Evolutionary conservation across 2,888 invertebrate genomes (phyloP), one percentile per base, ranked within the genome.

Genomic region (Mimas tiliae): DNA sequence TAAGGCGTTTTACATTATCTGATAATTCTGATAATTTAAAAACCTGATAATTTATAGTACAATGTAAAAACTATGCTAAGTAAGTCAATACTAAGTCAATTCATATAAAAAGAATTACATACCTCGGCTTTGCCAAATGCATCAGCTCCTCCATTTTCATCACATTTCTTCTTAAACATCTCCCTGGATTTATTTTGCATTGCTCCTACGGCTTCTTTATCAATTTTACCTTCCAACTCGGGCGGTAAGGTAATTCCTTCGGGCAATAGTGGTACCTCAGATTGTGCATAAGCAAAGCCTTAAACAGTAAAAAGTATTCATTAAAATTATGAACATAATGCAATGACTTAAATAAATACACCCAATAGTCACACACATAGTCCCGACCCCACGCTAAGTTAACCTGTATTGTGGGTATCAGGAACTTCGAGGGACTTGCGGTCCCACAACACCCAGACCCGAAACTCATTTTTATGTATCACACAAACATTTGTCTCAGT

Each of bases 131-230:
- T 89, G 0, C 85, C 87, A 72, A 85, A 96, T 0, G 96, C 95
- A 2, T 94, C 93, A 1, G 89, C 88, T 0, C 94, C 90, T 6
- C 95, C 96, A 71, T 95, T 95, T 68, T 95, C 94, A 4, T 94
- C 91, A 76, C 97, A 97, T 84, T 96, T 96, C 65, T 95, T 94
- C 78, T 94, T 95, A 16, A 96, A 83, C 0, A 93, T 79, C 47
- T 94, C 88, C 65, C 94, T 89, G 0, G 94, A 89, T 66, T 96
- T 82, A 21, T 86, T 85, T 69, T 85, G 82, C 1, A 84, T 64
- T 6, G 77, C 78, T 55, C 86, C 81, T 12, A 90, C 55, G 27
- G 86, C 83, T 0, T 79, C 73, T 9, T 79, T 73, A 69, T 86
- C 83, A 16, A 90, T 69, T 63, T 84, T 82, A 0, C 82, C 83